Base-by-base conservation (phyloP, 2,888 invertebrate genomes). In the Amaurobius ferox region DNA sequence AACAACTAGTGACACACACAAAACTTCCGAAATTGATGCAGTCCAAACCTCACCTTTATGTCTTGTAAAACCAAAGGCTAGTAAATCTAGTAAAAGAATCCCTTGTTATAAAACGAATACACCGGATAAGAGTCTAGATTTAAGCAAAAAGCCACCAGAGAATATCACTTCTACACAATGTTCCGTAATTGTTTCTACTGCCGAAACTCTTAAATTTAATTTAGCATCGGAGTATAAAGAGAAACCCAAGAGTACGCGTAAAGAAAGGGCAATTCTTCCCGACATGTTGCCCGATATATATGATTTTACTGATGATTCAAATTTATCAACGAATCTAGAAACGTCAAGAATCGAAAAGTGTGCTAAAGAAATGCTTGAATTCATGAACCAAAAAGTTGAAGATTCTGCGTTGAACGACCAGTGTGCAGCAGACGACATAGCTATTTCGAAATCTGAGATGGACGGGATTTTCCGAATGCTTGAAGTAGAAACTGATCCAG, bases 361-460 rank as follows among this genome's bases (percentile, higher is more conserved):
- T 23, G 71, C 83, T 0, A 70, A 71, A 29, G 83, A 83, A 72
- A 55, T 83, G 39, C 66, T 83, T 5, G 71, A 83, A 39, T 71
- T 71, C 26, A 72, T 83, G 19, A 72, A 77, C 23, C 30, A 77
- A 29, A 77, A 66, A 32, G 77, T 83, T 13, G 83, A 83, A 30
- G 70, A 70, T 29, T 32, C 30, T 68, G 26, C 9, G 23, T 5
- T 68, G 29, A 40, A 11, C 5, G 35, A 35, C 9, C 44, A 44
- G 2, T 2, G 6, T 11, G 7, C 13, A 32, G n/a, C n/a, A n/a
- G n/a, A n/a, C n/a, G 64, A 30, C 32, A 66, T 30, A 19, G 9
- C 64, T n/a, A 32, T 32, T 32, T 66, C 64, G 7, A 30, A 19
- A 7, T n/a, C 30, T 0, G 64, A 66, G 32, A 32, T 30, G 30